phyloP scores from a whole-genome alignment of 2,888 invertebrate species.

The Sylvicola fuscatus region DNA sequence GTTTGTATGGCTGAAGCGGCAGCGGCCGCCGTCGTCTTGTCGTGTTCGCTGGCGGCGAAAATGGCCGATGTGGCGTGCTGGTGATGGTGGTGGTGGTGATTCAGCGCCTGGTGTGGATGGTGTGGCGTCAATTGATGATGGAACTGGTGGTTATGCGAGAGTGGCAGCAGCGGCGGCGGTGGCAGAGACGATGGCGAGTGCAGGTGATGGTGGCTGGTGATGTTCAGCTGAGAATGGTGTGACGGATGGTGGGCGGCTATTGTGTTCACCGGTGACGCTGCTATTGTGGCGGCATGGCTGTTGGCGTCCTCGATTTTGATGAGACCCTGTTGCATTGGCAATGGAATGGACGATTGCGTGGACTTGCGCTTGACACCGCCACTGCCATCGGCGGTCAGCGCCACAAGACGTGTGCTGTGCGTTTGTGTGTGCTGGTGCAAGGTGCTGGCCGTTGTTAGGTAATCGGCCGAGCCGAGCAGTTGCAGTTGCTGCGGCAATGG shows the following conservation, averaged over 20 bases:
- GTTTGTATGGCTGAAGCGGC: slow-evolving; percentile 8
- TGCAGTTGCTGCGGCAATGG: slow-evolving; percentile 40
- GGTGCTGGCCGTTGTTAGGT: slow-evolving; percentile 36
- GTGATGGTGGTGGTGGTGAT: slow-evolving; percentile 2
- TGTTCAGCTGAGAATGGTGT: too few relatives aligned
- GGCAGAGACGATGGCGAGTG: too few relatives aligned
- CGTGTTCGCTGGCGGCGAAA: slow-evolving; percentile 11
- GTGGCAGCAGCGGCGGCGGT: too few relatives aligned
- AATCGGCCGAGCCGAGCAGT: slow-evolving; percentile 33
- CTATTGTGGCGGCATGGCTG: slow-evolving; percentile 9
- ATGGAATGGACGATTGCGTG: slow-evolving; percentile 27
- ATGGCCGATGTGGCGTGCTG: background rate
- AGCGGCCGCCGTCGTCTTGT: slow-evolving; percentile 8
- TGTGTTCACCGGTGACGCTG: slow-evolving; percentile 10
- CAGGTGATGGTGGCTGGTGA: too few relatives aligned
- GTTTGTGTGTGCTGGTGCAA: slow-evolving; percentile 43
- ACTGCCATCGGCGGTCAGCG: slow-evolving; percentile 31
- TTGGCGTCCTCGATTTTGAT: slow-evolving; percentile 42
- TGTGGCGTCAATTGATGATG: too few relatives aligned
- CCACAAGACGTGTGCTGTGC: slow-evolving; percentile 43
- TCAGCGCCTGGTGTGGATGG: too few relatives aligned
- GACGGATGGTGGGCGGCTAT: slow-evolving; percentile 21
- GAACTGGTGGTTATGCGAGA: too few relatives aligned
- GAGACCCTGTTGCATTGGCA: slow-evolving; percentile 28
- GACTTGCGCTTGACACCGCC: slow-evolving; percentile 23